phyloP scores from a whole-genome alignment of 1,140 invertebrate genomes.

The Drosophila rufa region DNA sequence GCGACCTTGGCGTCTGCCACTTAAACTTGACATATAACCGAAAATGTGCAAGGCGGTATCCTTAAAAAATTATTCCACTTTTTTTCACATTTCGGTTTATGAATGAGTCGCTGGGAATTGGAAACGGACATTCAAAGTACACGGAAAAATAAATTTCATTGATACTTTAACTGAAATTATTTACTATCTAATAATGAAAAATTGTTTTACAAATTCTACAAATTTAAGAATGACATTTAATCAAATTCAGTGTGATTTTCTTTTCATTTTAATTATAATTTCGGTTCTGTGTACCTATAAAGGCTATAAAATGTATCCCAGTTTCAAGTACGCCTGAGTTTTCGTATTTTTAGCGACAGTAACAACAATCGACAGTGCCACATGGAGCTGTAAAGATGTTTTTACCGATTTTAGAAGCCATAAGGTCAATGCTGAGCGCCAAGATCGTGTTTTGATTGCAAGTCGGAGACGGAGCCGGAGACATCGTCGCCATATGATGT shows the following conservation, averaged over 20 bases:
- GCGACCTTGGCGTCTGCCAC: constrained; percentile 59
- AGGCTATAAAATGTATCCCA: constrained; percentile 80
- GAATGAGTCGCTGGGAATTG: constrained; percentile 51
- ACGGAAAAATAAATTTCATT: background rate
- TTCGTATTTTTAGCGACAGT: constrained; percentile 78
- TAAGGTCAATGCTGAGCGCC: constrained; percentile 79
- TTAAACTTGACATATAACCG: constrained; percentile 73
- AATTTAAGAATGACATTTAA: too few species aligned
- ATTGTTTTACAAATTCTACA: too few species aligned
- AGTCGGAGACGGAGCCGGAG: constrained; percentile 40
- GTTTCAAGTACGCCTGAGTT: constrained; percentile 72
- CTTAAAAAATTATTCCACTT: constrained; percentile 52
- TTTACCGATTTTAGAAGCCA: constrained; percentile 84
- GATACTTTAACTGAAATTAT: too few species aligned
- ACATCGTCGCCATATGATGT: constrained; percentile 35
- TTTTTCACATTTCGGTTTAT: constrained; percentile 26
- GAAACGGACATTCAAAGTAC: constrained; percentile 35
- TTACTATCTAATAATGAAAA: too few species aligned
- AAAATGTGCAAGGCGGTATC: constrained; percentile 51
- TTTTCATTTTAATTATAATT: too few species aligned
- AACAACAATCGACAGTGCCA: constrained; percentile 67
- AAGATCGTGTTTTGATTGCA: constrained; percentile 82
- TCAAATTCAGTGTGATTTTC: too few species aligned
- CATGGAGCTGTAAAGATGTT: constrained; percentile 82
- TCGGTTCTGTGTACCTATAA: constrained; percentile 25